Evolutionary conservation across 2,888 invertebrate species (phyloP).

Genomic region (Ophraella communa): DNA sequence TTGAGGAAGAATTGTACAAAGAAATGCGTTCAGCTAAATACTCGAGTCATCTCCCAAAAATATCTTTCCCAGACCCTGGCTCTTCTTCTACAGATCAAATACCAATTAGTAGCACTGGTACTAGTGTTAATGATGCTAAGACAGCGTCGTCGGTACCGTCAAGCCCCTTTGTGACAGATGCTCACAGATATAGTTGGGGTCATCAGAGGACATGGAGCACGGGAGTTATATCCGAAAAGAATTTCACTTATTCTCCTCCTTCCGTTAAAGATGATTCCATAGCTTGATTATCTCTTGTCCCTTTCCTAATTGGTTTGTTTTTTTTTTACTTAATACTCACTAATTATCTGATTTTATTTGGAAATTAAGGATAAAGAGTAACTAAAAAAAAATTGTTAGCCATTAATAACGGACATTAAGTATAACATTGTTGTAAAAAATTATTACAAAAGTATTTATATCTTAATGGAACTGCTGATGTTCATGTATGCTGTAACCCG

Average conservation of each 20-base stretch:
- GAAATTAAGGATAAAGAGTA: constrained; percentile 2
- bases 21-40: constrained; percentile 60
- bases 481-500: too few species aligned
- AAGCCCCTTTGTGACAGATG: constrained; percentile 49
- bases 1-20: constrained; percentile 62
- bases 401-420: neutral
- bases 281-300: constrained; percentile 41
- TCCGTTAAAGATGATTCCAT: constrained; percentile 48
- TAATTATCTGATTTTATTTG: neutral
- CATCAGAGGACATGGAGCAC: constrained; percentile 57
- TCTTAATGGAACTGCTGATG: too few species aligned
- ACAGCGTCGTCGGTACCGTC: constrained; percentile 52
- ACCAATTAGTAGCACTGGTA: constrained; percentile 3
- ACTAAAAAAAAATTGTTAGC: neutral
- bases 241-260: constrained; percentile 36
- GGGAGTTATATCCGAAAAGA: constrained; percentile 43
- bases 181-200: constrained; percentile 51
- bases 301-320: constrained; percentile 28
- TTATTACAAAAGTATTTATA: too few species aligned
- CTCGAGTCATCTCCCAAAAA: constrained; percentile 52
- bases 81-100: constrained; percentile 45
- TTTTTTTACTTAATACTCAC: constrained; percentile 21
- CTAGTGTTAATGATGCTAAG: constrained; percentile 21
- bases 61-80: constrained; percentile 45
- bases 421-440: too few species aligned